Percentiles rank a stretch among this genome's conserved stretches.
These are phyloP conservation scores for Anagrus nilaparvatae DNA, from an alignment of 1,140 invertebrate genomes.

Conservation along the genomic window DNA sequence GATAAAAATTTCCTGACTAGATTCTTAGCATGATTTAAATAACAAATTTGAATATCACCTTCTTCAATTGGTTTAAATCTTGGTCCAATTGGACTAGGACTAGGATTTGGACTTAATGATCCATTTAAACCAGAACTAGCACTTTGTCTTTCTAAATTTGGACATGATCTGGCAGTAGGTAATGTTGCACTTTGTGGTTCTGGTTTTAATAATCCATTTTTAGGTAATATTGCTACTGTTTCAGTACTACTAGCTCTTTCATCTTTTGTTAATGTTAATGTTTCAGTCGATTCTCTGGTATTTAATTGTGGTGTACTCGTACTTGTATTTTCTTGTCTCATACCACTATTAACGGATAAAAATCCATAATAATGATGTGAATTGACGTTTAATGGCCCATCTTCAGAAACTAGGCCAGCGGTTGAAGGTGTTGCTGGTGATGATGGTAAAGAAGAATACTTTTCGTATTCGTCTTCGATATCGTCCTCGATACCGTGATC, in stretches of 20 bases:
- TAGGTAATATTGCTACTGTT: too few relatives aligned
- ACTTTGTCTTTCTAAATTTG: conserved; percentile 37
- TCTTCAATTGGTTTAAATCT: conserved; percentile 67
- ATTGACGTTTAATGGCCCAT: conserved; percentile 15
- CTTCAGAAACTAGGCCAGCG: conserved; percentile 14
- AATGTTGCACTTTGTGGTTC: too few relatives aligned
- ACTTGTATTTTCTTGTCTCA: conserved; percentile 35
- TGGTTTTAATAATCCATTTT: too few relatives aligned
- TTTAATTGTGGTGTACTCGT: conserved; percentile 35
- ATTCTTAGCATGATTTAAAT: conserved; percentile 67
- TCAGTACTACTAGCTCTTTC: conserved; percentile 37
- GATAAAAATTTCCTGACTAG: conserved; percentile 74
- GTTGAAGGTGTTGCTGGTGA: conserved; percentile 31
- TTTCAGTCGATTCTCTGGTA: too few relatives aligned
- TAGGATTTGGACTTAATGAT: conserved; percentile 37
- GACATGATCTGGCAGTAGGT: conserved; percentile 42
- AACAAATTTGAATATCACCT: conserved; percentile 68
- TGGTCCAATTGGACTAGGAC: conserved; percentile 47
- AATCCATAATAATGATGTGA: conserved; percentile 34
- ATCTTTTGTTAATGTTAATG: too few relatives aligned
- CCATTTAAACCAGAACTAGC: conserved; percentile 29
- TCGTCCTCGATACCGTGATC: conserved; percentile 19
- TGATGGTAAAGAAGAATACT: conserved; percentile 33
- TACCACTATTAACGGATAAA: conserved; percentile 33
- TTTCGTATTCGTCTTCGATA: conserved; percentile 24